Base-by-base conservation (phyloP, 2,113 vertebrate genomes). In the Amazona vittata region DNA sequence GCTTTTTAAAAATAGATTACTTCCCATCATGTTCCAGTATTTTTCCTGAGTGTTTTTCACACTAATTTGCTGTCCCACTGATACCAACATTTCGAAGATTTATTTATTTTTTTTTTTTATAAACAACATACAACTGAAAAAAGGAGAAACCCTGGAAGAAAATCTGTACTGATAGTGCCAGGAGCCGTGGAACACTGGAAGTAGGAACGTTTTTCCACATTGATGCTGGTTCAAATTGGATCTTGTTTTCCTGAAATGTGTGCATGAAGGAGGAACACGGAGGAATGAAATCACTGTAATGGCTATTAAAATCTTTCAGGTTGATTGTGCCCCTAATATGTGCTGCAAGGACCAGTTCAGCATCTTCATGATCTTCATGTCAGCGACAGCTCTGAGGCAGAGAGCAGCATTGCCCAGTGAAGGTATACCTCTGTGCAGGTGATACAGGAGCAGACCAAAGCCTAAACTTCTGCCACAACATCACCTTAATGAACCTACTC, bases 1-100 rank as follows among this genome's bases (percentile, higher is more conserved):
- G 69, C 71, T 41, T 92, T 91, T 93, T 89, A 94, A 90, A 96
- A 95, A 95, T 82, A 92, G 68, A 76, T 90, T 44, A 67, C 35
- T 93, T 94, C 85, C 79, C 39, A 18, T 74, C 79, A 71, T 60
- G 73, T 81, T 55, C 60, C 52, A 44, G 80, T 62, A 59, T 91
- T 93, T 90, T 77, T 85, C 91, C 87, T 37, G 59, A 76, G 46
- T 64, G 55, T 47, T 91, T 90, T 95, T 94, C 11, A 0, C 80
- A 79, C n/a, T 41, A 55, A 73, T 92, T 93, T 94, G 63, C 60
- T 44, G 79, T 95, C 60, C 93, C 55, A 17, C 71, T 70, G 88
- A 67, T 63, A 62, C 84, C 85, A 88, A 88, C 55, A 78, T 94
- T 92, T 90, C 46, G 46, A 95, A 69, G 37, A 4, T 9, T 18